These are phyloP conservation scores for Allobates femoralis DNA, from an alignment of 2,797 vertebrate genomes.

Conservation along the genomic window DNA sequence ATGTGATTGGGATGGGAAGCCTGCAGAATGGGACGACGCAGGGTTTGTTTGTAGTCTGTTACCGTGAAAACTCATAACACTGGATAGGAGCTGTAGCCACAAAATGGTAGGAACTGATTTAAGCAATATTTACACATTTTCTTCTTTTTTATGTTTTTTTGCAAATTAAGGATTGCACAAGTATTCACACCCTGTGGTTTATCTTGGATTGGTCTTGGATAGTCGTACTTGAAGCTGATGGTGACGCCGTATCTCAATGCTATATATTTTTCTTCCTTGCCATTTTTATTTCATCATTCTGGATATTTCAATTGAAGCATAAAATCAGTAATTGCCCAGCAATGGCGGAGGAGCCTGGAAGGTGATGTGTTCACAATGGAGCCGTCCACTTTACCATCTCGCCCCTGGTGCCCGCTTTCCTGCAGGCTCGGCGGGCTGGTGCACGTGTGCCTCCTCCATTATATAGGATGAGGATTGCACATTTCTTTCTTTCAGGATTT, in stretches of 20 bases:
- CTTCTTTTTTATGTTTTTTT: neutral
- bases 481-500: neutral
- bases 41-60: neutral
- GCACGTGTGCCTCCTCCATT: neutral
- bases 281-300: neutral
- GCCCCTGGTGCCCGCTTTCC: neutral
- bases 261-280: neutral
- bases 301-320: neutral
- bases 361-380: neutral
- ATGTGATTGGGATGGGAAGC: too few relatives aligned
- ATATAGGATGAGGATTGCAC: neutral
- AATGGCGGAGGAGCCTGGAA: neutral
- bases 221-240: neutral
- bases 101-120: neutral
- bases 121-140: too few relatives aligned
- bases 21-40: too few relatives aligned
- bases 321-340: neutral
- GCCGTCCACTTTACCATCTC: neutral
- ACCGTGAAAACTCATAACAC: neutral
- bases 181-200: too few relatives aligned
- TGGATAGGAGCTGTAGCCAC: neutral
- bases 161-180: too few relatives aligned
- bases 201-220: neutral
- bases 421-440: neutral
- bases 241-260: neutral